Evolutionary conservation across 2,113 vertebrate species (phyloP).

Genomic region (Uria aalge): DNA sequence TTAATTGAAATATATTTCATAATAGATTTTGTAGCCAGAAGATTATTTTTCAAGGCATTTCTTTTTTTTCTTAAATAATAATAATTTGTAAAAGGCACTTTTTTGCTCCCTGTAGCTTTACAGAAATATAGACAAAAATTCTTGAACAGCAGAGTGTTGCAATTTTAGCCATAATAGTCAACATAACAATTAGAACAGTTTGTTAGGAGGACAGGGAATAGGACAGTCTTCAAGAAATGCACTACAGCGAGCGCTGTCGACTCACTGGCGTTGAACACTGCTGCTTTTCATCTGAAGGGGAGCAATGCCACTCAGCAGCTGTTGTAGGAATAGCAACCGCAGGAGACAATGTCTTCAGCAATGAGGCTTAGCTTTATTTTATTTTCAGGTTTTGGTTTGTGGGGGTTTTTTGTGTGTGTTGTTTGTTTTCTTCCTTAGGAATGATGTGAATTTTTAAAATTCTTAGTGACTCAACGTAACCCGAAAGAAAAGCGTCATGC

Average conservation of each 20-base stretch:
- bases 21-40: constrained; percentile 15
- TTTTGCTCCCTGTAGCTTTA: constrained; percentile 34
- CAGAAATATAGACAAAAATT: constrained; percentile 45
- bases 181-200: constrained; percentile 77
- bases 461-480: accelerated
- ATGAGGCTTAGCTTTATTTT: neutral
- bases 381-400: neutral
- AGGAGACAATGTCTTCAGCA: neutral
- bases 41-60: constrained; percentile 23
- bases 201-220: constrained; percentile 66
- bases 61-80: constrained; percentile 29
- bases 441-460: neutral
- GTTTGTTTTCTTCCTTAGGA: neutral
- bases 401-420: neutral
- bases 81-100: constrained; percentile 28
- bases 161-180: constrained; percentile 71
- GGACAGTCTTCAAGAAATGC: constrained; percentile 41
- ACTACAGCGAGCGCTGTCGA: neutral
- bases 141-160: constrained; percentile 30
- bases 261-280: neutral
- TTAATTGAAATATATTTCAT: constrained; percentile 62
- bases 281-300: constrained; percentile 70
- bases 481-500: neutral
- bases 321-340: constrained; percentile 74
- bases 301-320: constrained; percentile 83